Percentiles rank a stretch among this genome's conserved stretches.
These are phyloP conservation scores for Polyommatus icarus DNA, from an alignment of 2,888 invertebrate species.

Conservation along the genomic window DNA sequence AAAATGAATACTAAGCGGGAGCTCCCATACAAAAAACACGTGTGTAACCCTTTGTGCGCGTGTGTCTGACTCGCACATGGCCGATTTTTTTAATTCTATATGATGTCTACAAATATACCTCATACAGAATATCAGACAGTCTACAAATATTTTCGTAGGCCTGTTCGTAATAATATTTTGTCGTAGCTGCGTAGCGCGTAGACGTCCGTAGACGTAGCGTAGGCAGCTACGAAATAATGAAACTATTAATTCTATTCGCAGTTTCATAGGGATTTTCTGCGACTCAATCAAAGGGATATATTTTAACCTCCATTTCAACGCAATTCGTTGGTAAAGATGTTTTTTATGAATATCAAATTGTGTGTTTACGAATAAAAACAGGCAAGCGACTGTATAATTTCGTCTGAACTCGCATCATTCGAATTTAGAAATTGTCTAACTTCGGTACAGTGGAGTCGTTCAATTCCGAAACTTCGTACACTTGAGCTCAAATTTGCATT, in stretches of 20 bases:
- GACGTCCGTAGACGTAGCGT: no score
- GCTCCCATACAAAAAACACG: no score
- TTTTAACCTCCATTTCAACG: neutral
- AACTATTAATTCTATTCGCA: no score
- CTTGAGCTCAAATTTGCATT: conserved; percentile 32
- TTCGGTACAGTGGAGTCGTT: conserved; percentile 21
- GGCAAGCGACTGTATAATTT: conserved; percentile 14
- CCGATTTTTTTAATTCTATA: no score
- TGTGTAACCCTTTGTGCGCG: no score
- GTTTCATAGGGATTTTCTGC: neutral
- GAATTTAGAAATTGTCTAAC: conserved; percentile 33
- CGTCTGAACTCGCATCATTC: conserved; percentile 26
- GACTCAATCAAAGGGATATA: neutral
- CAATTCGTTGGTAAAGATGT: neutral
- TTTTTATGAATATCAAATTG: neutral
- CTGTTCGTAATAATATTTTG: no score
- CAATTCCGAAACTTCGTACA: conserved; percentile 30
- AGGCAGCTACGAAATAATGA: neutral
- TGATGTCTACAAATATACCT: no score
- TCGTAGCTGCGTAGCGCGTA: no score
- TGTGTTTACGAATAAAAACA: conserved; percentile 19
- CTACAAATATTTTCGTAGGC: no score
- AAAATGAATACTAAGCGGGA: no score
- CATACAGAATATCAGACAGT: no score
- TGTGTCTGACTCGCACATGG: no score